Conservation (phyloP, 2,888 invertebrate species). For the Nomada ruficornis region DNA sequence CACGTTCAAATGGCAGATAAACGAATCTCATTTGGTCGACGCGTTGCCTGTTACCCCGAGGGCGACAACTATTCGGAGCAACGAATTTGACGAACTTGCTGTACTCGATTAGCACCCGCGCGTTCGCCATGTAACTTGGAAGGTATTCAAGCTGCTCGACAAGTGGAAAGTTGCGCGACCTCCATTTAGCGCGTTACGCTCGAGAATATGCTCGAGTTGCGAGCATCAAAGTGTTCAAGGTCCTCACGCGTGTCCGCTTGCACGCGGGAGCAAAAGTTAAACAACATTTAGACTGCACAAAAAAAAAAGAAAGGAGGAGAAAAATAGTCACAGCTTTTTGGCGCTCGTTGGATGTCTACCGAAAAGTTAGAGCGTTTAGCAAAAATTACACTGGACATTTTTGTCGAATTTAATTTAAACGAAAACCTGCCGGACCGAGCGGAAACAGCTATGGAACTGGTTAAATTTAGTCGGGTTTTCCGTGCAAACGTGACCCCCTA, state of each 20-base stretch:
- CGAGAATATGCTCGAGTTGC: conserved; percentile 53
- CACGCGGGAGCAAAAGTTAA: background rate
- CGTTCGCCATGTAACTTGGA: conserved; percentile 58
- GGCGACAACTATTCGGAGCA: conserved; percentile 57
- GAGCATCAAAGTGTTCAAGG: conserved; percentile 59
- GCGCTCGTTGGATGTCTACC: background rate
- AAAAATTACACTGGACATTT: conserved; percentile 20
- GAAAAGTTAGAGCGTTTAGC: background rate
- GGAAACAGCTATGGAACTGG: background rate
- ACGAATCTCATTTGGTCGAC: conserved; percentile 41
- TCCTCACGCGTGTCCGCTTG: background rate
- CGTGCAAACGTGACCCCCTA: conserved; percentile 7
- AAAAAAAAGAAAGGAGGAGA: too few species aligned
- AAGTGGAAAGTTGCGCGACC: conserved; percentile 71
- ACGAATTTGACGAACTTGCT: conserved; percentile 68
- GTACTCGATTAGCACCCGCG: conserved; percentile 68
- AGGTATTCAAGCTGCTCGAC: conserved; percentile 65
- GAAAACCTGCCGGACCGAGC: background rate
- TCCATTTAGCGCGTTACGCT: conserved; percentile 66
- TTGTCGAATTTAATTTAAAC: conserved; percentile 19
- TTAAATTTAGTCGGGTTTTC: background rate
- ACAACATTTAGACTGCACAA: background rate
- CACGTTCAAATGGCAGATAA: conserved; percentile 23
- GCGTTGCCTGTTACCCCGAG: conserved; percentile 24
- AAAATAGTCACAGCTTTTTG: background rate